phyloP scores from a whole-genome alignment of 2,888 invertebrate species.

The Andrena bucephala region DNA sequence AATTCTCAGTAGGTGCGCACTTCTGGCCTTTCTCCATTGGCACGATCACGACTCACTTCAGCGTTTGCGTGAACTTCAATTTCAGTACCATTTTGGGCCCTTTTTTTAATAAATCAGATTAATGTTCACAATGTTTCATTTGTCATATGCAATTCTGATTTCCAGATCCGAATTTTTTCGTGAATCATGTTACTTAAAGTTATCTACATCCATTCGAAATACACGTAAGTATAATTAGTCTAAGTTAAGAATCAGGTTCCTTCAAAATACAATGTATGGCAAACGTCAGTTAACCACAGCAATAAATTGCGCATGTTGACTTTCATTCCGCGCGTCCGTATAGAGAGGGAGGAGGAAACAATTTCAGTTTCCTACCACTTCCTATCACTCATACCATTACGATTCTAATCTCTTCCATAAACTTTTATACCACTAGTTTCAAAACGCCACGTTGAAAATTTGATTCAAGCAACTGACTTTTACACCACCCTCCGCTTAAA shows the following conservation, averaged over 20 bases:
- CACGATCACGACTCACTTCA: background rate
- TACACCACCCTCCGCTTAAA: no score
- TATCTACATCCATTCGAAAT: background rate
- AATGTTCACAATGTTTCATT: background rate
- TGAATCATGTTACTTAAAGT: background rate
- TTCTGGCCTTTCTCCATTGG: constrained; percentile 10
- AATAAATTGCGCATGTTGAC: constrained; percentile 5
- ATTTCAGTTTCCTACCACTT: background rate
- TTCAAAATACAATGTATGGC: background rate
- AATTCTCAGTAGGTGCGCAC: constrained; percentile 36
- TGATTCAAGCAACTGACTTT: no score
- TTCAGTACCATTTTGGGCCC: background rate
- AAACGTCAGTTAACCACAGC: background rate
- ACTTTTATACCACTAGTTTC: no score
- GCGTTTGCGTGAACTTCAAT: background rate
- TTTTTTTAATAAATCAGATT: background rate
- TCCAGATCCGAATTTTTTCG: background rate
- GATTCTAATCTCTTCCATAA: no score
- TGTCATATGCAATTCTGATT: background rate
- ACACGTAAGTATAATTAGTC: background rate
- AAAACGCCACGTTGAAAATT: no score
- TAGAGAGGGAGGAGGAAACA: background rate
- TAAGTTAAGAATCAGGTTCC: background rate
- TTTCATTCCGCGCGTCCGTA: background rate
- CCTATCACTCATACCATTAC: background rate